Evolutionary conservation across 2,888 invertebrate genomes (phyloP), one percentile per base, ranked within the genome.

Genomic region (Rambutsinella grinnellia): DNA sequence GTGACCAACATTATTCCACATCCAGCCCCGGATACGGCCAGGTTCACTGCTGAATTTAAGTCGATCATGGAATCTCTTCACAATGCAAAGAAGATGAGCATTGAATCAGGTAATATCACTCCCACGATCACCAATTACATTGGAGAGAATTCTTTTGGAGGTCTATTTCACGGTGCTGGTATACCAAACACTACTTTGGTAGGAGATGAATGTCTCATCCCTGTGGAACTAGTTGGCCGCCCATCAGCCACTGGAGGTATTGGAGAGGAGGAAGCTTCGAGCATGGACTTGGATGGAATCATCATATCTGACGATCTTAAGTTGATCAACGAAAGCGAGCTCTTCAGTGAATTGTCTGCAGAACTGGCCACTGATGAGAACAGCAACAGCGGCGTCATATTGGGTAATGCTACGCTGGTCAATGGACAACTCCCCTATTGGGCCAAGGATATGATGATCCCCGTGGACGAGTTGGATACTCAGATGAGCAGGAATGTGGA

Each of bases 31-130:
- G 62, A 47, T 10, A 44, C 44, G 17, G 51, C 54, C 27, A 66
- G 74, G 44, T 65, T 79, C 6, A 62, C 78, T 53, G 76, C 76
- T 15, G 81, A 81, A 56, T 81, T 68, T 44, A 70, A 81, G 60
- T 68, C 69, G 1, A 81, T 81, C 27, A 66, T 81, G 1, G 79
- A 78, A 65, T 78, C 78, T 66, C 78, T 81, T 5, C 67, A 68
- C 15, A 63, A 24, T 46, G 47, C 65, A 6, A 47, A n/a, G 27
- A 15, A 56, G 13, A 54, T n/a, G 17, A 26, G 27, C n/a, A 17
- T 57, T 3, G 60, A 36, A 5, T 54, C 36, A 44, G 66, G 47
- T 23, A 8, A 62, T 15, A 57, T 56, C 21, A 54, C 58, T 24
- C 21, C 53, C 3, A 44, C 56, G n/a, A 27, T 61, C 8, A 47